Evolutionary conservation across 2,113 vertebrate species (phyloP), one percentile per base, ranked within the genome.

Genomic region (Cyprinodon tularosa): DNA sequence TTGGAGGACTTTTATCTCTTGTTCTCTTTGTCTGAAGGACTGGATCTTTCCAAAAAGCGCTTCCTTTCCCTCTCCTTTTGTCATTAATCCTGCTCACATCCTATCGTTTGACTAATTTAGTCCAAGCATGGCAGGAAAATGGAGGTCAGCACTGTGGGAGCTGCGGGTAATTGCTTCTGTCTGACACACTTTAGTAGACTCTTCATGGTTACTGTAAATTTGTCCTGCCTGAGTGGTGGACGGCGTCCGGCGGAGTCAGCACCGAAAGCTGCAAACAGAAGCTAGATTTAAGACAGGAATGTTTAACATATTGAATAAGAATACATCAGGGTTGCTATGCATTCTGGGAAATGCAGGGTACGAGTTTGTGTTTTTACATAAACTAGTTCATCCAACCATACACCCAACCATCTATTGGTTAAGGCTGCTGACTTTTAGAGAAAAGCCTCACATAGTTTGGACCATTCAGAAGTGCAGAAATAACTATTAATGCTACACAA

Each of bases 91-190:
- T 47, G 10, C 69, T 74, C 68, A 74, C 69, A 64, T 81, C 37
- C 72, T 44, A 66, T 81, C 77, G 77, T 84, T 84, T 13, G 20
- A 76, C 83, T 77, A 68, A 86, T 83, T 79, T 82, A 78, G 60
- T 76, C 17, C 0, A 9, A 44, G 68, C 67, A 70, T 83, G 77
- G 78, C 72, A 84, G 83, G 75, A 57, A 81, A 84, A 86, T 85
- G 82, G 74, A 91, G 86, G 85, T 90, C 42, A 15, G 48, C 10
- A 12, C 72, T 75, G 71, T 87, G 68, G 70, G 68, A 83, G 76
- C 72, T 42, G 48, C 76, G 7, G 36, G 67, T 83, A 84, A 88
- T 90, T 83, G 79, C 75, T 82, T 81, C 74, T 74, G 71, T 84
- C 78, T 86, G 80, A 87, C 88, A 81, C 71, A 67, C 69, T 87